These are phyloP conservation scores for Acanthiza pusilla DNA, from an alignment of 2,797 vertebrate species.

Conservation along the genomic window DNA sequence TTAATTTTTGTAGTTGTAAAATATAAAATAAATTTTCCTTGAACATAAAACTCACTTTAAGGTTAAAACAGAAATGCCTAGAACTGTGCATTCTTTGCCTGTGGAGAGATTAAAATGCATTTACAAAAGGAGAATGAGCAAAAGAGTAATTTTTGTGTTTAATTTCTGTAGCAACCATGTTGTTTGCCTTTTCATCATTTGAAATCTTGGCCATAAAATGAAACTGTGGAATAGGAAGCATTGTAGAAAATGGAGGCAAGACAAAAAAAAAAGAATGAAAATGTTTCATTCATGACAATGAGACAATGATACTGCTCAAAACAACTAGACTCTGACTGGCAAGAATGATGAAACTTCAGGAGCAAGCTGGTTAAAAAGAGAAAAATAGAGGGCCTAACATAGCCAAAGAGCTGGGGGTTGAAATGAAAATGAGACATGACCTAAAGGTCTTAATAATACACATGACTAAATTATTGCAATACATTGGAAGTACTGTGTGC, in stretches of 20 bases:
- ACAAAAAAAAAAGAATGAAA: not conserved
- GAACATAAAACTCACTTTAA: not conserved
- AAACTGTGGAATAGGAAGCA: not conserved
- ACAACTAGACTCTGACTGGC: not conserved
- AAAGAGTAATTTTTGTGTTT: not conserved
- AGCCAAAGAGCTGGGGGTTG: not conserved
- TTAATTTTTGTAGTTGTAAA: not conserved
- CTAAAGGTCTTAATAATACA: not conserved
- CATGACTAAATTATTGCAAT: not conserved
- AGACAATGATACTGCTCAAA: not conserved
- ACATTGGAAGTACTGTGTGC: not conserved
- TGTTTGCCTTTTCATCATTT: not conserved
- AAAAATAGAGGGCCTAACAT: not conserved
- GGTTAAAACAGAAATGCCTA: not conserved
- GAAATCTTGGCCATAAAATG: not conserved
- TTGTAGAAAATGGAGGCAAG: not conserved
- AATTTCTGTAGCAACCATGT: not conserved
- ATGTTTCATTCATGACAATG: not conserved
- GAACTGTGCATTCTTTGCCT: not conserved
- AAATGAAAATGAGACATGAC: not conserved
- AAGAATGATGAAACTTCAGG: not conserved
- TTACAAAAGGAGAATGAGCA: not conserved
- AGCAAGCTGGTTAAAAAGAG: not conserved
- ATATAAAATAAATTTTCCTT: not conserved
- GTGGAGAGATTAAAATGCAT: not conserved